Conservation (phyloP, 2,888 invertebrate genomes). For the Synergus gifuensis region DNA sequence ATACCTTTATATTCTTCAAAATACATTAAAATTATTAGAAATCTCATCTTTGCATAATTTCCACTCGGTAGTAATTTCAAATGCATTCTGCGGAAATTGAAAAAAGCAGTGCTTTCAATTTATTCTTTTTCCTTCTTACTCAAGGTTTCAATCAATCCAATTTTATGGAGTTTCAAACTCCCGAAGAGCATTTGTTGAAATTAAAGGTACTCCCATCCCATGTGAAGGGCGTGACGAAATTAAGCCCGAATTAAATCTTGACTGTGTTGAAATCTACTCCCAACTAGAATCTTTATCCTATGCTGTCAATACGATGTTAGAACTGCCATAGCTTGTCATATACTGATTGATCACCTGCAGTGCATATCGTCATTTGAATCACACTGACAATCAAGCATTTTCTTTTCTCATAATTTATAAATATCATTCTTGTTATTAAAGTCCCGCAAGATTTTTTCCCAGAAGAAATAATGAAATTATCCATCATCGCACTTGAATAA, state of each 20-base stretch:
- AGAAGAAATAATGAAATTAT: background rate
- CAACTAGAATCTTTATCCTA: background rate
- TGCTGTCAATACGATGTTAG: background rate
- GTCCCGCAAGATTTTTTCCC: background rate
- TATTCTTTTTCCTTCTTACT: background rate
- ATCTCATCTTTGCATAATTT: too few relatives aligned
- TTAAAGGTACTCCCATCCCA: conserved; percentile 31
- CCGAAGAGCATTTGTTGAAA: background rate
- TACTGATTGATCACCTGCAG: background rate
- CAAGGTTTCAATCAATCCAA: background rate
- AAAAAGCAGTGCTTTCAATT: background rate
- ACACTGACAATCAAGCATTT: background rate
- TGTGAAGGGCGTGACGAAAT: conserved; percentile 30
- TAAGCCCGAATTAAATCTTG: background rate
- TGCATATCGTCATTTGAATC: background rate
- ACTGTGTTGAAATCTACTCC: conserved; percentile 5
- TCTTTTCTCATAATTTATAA: background rate
- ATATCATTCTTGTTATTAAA: background rate
- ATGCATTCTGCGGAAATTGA: background rate
- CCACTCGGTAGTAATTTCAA: too few relatives aligned
- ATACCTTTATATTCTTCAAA: too few relatives aligned
- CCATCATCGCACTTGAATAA: background rate
- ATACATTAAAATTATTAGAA: too few relatives aligned
- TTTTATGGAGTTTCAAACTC: conserved; percentile 1
- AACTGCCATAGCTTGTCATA: background rate